Evolutionary conservation across 2,888 invertebrate species (phyloP).

Genomic region (Syrista parreyssii): DNA sequence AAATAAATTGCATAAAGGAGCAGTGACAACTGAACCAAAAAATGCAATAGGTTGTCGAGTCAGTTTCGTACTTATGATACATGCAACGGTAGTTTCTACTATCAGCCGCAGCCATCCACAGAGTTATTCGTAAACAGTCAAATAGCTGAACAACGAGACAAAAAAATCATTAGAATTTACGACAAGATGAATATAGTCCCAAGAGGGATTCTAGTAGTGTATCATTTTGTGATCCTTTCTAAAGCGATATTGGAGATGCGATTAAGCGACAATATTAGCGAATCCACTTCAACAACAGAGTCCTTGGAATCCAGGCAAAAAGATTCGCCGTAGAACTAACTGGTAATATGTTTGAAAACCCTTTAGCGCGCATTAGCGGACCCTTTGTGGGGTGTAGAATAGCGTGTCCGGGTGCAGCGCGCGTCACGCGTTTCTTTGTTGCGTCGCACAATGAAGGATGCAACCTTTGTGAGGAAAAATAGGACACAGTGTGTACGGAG

Average conservation of each 20-base stretch:
- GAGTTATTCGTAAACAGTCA: too few relatives aligned
- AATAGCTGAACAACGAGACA: background rate
- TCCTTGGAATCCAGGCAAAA: conserved; percentile 6
- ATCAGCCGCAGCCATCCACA: background rate
- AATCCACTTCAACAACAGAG: conserved; percentile 14
- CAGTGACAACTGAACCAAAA: background rate
- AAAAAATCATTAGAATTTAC: background rate
- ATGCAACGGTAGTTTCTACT: background rate
- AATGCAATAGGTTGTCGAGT: background rate
- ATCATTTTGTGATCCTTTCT: background rate
- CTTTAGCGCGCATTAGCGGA: conserved; percentile 26
- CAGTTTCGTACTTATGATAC: background rate
- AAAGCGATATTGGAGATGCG: conserved; percentile 9
- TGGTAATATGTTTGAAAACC: conserved; percentile 13
- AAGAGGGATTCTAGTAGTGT: background rate
- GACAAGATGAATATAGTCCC: background rate
- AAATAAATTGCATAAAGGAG: background rate
- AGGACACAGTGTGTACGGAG: conserved; percentile 38
- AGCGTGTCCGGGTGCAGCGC: conserved; percentile 28
- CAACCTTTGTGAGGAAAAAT: conserved; percentile 46
- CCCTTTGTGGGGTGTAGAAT: conserved; percentile 36
- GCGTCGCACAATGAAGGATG: conserved; percentile 42
- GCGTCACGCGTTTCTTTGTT: conserved; percentile 38
- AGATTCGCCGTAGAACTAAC: conserved; percentile 14
- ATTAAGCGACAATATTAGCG: conserved; percentile 22